These are phyloP conservation scores for Lophius americanus DNA, from an alignment of 2,797 vertebrate genomes.

Conservation along the genomic window DNA sequence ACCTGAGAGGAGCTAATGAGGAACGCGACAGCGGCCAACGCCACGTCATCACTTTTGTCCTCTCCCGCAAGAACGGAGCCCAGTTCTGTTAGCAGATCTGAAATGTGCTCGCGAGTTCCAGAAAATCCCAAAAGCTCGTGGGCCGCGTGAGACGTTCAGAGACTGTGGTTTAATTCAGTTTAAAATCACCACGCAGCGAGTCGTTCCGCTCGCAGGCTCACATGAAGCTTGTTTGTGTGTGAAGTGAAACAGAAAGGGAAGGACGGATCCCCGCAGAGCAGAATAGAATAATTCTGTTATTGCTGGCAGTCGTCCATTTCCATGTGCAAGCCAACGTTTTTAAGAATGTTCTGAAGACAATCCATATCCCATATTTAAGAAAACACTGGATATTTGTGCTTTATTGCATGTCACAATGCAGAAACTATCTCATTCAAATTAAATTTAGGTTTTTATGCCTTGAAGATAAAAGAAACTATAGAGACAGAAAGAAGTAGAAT, in stretches of 20 bases:
- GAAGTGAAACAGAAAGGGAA: slow-evolving; percentile 59
- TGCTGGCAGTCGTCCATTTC: slow-evolving; percentile 60
- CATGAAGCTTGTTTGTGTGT: slow-evolving; percentile 51
- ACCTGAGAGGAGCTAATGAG: slow-evolving; percentile 42
- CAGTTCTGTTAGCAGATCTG: slow-evolving; percentile 16
- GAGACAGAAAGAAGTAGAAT: neutral
- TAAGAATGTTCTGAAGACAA: slow-evolving; percentile 50
- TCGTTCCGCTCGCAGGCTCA: slow-evolving; percentile 59
- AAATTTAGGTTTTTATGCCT: slow-evolving; percentile 7
- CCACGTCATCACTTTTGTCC: neutral
- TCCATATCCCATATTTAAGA: slow-evolving; percentile 13
- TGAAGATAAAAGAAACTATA: neutral
- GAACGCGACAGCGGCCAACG: slow-evolving; percentile 46
- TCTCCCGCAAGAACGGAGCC: slow-evolving; percentile 8
- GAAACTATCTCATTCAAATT: neutral
- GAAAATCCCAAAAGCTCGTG: slow-evolving; percentile 36
- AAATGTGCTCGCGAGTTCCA: slow-evolving; percentile 3
- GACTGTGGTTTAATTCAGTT: slow-evolving; percentile 57
- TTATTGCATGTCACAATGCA: neutral
- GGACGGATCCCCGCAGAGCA: slow-evolving; percentile 57
- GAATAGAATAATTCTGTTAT: slow-evolving; percentile 50
- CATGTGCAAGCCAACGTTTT: slow-evolving; percentile 54
- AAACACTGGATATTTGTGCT: slow-evolving; percentile 19
- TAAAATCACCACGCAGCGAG: slow-evolving; percentile 45
- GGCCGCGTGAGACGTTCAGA: slow-evolving; percentile 46